Evolutionary conservation across 2,797 vertebrate genomes (phyloP), one percentile per base, ranked within the genome.

Genomic region (Dryobates pubescens): DNA sequence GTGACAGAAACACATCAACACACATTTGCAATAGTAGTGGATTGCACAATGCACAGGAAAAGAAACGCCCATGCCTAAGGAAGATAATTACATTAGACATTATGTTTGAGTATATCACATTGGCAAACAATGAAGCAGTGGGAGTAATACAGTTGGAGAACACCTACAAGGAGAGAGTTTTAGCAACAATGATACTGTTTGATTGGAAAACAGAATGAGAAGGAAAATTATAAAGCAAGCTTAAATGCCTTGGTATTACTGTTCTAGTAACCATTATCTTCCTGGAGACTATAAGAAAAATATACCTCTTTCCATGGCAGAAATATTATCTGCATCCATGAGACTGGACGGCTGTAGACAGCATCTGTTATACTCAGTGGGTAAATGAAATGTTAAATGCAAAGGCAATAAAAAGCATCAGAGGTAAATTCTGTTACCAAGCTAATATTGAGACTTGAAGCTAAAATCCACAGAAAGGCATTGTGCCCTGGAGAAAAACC

Each of bases 21-120:
- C 10, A 64, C 53, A 58, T 84, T 94, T 86, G 58, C 57, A 76
- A 59, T n/a, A 67, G 64, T 18, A 62, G 27, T 61, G 86, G 71
- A 84, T 93, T 82, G 82, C 54, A 84, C 54, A 23, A 82, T 69
- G 68, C 23, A 43, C 77, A 72, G 86, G 71, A 91, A 92, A 74
- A 92, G 91, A 36, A 94, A 92, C 54, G 3, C 80, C 92, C 62
- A 74, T 93, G 91, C 74, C 71, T 90, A 34, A 74, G 72, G 71
- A 88, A 86, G 64, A 88, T 94, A 93, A 95, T 94, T 94, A 82
- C 67, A 69, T 61, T 87, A 94, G 86, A 86, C 88, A 43, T 90
- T 86, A 88, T 94, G 91, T 94, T 92, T 95, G 86, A 95, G 81
- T 86, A 92, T 88, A 95, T 92, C 91, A 80, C 86, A 85, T 4